Percentiles rank a stretch among this genome's conserved stretches.
phyloP scores from a whole-genome alignment of 2,888 invertebrate species.

The Adelphocoris suturalis region DNA sequence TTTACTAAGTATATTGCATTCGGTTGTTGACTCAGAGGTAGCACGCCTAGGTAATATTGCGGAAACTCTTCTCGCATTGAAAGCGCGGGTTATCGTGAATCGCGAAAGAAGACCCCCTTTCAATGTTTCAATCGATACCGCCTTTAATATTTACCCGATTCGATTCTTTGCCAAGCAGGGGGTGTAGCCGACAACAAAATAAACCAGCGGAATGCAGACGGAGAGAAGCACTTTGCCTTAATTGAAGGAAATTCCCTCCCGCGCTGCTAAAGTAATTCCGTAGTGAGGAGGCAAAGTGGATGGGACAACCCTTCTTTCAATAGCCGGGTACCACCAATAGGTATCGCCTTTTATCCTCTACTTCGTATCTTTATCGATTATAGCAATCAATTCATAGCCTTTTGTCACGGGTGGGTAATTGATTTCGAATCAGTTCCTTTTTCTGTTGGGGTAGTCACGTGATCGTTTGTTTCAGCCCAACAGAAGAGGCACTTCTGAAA shows the following conservation, averaged over 20 bases:
- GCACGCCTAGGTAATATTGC: too few relatives aligned
- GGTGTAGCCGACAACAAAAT: constrained; percentile 8
- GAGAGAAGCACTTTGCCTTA: background rate
- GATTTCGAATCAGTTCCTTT: too few relatives aligned
- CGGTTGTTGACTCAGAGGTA: too few relatives aligned
- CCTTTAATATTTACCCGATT: constrained; percentile 27
- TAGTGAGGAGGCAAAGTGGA: background rate
- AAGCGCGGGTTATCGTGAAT: background rate
- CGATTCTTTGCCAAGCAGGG: background rate
- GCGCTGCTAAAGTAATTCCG: background rate
- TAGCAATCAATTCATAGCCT: too few relatives aligned
- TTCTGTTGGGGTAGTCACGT: too few relatives aligned
- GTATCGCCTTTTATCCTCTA: background rate
- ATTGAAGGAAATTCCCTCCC: background rate
- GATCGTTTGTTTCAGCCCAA: too few relatives aligned
- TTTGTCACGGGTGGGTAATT: too few relatives aligned
- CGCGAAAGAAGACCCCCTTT: background rate
- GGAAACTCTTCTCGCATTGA: too few relatives aligned
- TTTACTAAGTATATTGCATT: too few relatives aligned
- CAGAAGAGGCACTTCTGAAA: too few relatives aligned
- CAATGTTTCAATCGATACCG: background rate
- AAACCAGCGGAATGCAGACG: background rate
- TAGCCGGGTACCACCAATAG: background rate
- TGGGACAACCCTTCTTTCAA: background rate
- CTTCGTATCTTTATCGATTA: background rate